Base-by-base conservation (phyloP, 2,113 vertebrate species). In the Passer montanus region DNA sequence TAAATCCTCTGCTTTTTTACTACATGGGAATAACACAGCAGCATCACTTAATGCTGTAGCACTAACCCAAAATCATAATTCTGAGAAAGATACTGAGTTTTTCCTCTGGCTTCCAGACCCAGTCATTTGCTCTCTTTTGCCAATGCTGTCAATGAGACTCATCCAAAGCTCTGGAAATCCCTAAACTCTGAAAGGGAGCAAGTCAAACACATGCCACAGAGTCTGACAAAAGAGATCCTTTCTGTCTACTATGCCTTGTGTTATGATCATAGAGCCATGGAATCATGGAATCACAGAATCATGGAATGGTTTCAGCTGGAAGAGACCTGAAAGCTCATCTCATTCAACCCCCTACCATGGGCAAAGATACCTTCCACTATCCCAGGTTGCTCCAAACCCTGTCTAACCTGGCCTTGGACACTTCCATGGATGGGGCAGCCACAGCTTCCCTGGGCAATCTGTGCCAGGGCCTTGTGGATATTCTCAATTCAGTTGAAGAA, bases 1-100 rank as follows among this genome's bases (percentile, higher is more conserved):
- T 52, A 93, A 93, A 91, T 85, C 44, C 17, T 74, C 52, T 81
- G n/a, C 9, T 49, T 88, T 95, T 93, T 86, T 50, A 55, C 18
- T 84, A 19, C 14, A 27, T 66, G 21, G 30, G 37, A 90, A 35
- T 53, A 80, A 35, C 27, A 69, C 26, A 85, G 37, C 70, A 83
- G 50, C 31, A 74, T 66, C 75, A 73, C 50, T 90, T 62, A 52
- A 22, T 72, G 24, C 13, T 70, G 0, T 15, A 52, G 76, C 47
- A 41, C 52, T 56, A 53, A 87, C n/a, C 17, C 53, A 73, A 90
- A 90, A 78, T 84, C 66, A 41, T 50, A 56, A 0, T 56, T 78
- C 64, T 84, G 64, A 87, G 59, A 17, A 53, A 82, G 78, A 55
- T 15, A 5, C 12, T 76, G 70, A 88, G 31, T 26, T 91, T 26